Evolutionary conservation across 2,113 vertebrate genomes (phyloP).

Genomic region (Zootoca vivipara): DNA sequence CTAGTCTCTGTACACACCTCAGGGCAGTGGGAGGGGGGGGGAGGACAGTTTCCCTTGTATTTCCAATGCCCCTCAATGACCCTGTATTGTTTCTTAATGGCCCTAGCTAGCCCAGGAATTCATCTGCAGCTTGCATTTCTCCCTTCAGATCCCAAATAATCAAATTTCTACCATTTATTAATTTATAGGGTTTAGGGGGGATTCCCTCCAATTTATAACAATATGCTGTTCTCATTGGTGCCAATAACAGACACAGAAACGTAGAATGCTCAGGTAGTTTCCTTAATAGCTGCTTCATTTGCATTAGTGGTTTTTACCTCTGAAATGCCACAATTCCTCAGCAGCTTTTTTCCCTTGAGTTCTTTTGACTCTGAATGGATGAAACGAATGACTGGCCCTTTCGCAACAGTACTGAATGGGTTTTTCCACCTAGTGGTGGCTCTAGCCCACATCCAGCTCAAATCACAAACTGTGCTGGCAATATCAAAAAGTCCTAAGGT

Average conservation of each 20-base stretch:
- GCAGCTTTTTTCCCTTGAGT: background rate
- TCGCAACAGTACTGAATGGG: background rate
- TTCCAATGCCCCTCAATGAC: no score
- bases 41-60: no score
- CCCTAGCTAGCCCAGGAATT: no score
- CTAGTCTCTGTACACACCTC: no score
- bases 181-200: no score
- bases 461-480: background rate
- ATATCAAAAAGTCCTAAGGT: constrained; percentile 8
- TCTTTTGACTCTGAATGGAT: background rate
- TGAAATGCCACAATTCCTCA: background rate
- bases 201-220: no score
- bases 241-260: background rate
- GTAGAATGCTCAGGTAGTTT: background rate
- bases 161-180: no score
- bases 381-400: background rate
- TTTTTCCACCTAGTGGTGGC: background rate
- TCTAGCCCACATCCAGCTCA: background rate
- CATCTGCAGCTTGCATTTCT: no score
- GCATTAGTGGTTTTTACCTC: background rate
- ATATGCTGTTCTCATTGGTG: background rate
- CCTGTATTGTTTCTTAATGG: no score
- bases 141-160: no score
- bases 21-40: no score
- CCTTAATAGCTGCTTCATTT: background rate